A percentile compares a stretch with the other conserved stretches of the same genome.
phyloP scores from a whole-genome alignment of 53 echinoderm and acorn worm species.

The Holothuria leucospilota region DNA sequence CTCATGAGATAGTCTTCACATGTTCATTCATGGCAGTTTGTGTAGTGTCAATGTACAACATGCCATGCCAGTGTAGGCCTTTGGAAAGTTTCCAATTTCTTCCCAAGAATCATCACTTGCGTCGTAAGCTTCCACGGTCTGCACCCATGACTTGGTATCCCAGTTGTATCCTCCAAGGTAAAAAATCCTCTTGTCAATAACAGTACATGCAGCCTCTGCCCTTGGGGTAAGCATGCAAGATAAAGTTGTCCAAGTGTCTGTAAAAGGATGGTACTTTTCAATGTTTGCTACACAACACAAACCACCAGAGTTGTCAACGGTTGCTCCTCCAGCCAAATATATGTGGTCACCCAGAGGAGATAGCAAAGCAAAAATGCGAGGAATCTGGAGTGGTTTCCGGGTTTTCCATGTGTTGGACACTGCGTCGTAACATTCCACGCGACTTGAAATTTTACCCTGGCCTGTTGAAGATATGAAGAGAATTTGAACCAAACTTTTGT shows the following conservation, averaged over 20 bases:
- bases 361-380: conserved; percentile 84
- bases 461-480: conserved; percentile 56
- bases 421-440: conserved; percentile 80
- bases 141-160: conserved; percentile 84
- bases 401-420: conserved; percentile 66
- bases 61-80: conserved; percentile 82
- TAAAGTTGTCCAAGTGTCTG: conserved; percentile 80
- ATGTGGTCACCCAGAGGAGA: conserved; percentile 69
- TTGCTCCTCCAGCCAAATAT: conserved; percentile 87
- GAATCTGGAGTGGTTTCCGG: conserved; percentile 51
- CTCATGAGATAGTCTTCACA: no score
- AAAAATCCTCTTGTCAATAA: conserved; percentile 74
- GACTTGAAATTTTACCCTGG: conserved; percentile 77
- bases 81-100: conserved; percentile 67
- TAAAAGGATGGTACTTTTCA: conserved; percentile 74
- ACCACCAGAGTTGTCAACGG: conserved; percentile 54
- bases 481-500: not conserved
- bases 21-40: conserved; percentile 21
- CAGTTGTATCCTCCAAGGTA: conserved; percentile 91
- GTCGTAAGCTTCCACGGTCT: conserved; percentile 82
- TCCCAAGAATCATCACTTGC: conserved; percentile 72
- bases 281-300: conserved; percentile 73
- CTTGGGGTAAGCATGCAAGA: conserved; percentile 69
- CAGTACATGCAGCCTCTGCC: conserved; percentile 80
- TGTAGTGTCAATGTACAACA: conserved; percentile 81